Evolutionary conservation across 1,140 invertebrate genomes (phyloP).

Genomic region (Oscheius sp.): DNA sequence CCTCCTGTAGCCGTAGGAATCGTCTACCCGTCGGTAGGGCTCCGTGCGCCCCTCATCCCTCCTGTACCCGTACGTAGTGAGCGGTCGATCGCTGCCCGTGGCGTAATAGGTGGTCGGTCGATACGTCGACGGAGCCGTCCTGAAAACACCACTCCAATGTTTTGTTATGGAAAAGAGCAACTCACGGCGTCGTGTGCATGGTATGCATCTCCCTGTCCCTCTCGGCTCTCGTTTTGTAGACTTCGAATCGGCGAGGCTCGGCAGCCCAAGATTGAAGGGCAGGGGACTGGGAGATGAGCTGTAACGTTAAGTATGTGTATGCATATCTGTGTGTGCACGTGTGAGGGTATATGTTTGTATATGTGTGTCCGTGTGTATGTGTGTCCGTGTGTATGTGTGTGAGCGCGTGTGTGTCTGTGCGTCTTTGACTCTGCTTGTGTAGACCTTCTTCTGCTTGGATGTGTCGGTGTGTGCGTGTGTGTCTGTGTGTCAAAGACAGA

Average conservation of each 20-base stretch:
- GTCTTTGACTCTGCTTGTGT: too few species aligned
- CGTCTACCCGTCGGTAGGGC: slow-evolving; percentile 18
- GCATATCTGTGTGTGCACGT: too few species aligned
- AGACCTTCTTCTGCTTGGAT: too few species aligned
- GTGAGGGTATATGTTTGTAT: too few species aligned
- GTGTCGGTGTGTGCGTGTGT: too few species aligned
- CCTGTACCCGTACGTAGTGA: slow-evolving; percentile 42
- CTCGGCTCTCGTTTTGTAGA: slow-evolving; percentile 58
- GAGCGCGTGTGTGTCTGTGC: too few species aligned
- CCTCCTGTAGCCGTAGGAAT: slow-evolving; percentile 6
- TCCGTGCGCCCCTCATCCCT: slow-evolving; percentile 30
- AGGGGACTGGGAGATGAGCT: not conserved
- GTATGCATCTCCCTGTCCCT: slow-evolving; percentile 50
- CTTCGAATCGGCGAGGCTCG: slow-evolving; percentile 56
- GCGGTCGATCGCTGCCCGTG: slow-evolving; percentile 35
- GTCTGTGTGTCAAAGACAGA: too few species aligned
- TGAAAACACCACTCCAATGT: not conserved
- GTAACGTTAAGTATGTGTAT: not conserved
- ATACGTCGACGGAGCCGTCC: slow-evolving; percentile 18
- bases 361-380: too few species aligned
- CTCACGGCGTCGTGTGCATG: slow-evolving; percentile 16
- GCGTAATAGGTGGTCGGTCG: slow-evolving; percentile 15
- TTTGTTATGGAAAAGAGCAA: not conserved
- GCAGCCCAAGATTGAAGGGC: slow-evolving; percentile 31
- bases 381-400: too few species aligned